Evolutionary conservation across 2,797 vertebrate species (phyloP).

Genomic region (Martes flavigula): DNA sequence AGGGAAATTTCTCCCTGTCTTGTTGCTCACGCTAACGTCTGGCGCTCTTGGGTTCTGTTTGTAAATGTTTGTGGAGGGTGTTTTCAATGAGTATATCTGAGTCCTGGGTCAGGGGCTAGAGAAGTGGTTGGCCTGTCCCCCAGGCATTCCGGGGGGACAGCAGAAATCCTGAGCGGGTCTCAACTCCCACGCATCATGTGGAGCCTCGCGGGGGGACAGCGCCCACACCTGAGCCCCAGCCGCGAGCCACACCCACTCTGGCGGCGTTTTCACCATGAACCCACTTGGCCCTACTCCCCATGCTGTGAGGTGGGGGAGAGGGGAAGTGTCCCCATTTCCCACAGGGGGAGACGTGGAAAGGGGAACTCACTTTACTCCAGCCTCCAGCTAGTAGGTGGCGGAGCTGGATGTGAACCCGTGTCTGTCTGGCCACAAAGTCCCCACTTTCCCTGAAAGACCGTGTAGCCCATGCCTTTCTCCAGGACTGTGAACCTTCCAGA

Average conservation of each 20-base stretch:
- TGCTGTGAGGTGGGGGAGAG: background rate
- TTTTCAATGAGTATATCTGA: background rate
- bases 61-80: background rate
- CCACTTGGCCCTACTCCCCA: too few species aligned
- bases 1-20: background rate
- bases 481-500: background rate
- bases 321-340: background rate
- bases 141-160: accelerated
- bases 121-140: background rate
- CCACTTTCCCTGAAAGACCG: background rate
- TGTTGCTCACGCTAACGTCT: accelerated
- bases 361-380: background rate
- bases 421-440: background rate
- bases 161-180: background rate
- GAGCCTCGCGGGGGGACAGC: accelerated
- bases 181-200: accelerated
- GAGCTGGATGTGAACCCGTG: background rate
- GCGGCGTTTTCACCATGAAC: background rate
- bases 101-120: background rate
- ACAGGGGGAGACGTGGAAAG: background rate
- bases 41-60: background rate
- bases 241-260: background rate
- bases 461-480: background rate
- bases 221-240: background rate
- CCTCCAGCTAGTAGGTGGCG: background rate